These are phyloP conservation scores for Pelochelys cantorii DNA, from an alignment of 2,797 vertebrate species.

Conservation along the genomic window DNA sequence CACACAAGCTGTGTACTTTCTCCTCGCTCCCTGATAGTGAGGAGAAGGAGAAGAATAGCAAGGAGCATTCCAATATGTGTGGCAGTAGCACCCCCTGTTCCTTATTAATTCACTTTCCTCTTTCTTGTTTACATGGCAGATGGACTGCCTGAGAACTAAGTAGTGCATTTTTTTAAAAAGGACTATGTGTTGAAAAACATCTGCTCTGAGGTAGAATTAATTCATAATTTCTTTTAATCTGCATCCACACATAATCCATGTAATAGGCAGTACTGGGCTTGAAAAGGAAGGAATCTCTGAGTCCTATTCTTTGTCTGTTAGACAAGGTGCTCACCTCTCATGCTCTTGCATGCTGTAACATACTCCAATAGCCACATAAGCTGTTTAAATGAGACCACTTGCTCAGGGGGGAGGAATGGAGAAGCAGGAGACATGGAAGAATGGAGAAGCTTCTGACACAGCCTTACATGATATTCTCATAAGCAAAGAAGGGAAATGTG, in stretches of 20 bases:
- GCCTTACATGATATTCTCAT: too few species aligned
- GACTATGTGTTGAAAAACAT: not conserved
- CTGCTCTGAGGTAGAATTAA: not conserved
- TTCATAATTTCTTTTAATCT: not conserved
- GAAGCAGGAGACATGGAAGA: too few species aligned
- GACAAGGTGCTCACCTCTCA: not conserved
- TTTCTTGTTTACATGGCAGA: too few species aligned
- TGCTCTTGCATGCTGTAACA: not conserved
- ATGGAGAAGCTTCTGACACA: too few species aligned
- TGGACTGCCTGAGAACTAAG: too few species aligned
- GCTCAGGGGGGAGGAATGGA: not conserved
- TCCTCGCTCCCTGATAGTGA: too few species aligned
- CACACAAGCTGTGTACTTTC: too few species aligned
- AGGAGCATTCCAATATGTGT: too few species aligned
- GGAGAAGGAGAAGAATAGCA: too few species aligned
- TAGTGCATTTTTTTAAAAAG: not conserved
- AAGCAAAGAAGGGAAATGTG: too few species aligned
- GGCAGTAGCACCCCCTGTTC: too few species aligned
- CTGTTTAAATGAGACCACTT: not conserved
- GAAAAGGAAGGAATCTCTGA: not conserved
- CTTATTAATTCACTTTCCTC: not conserved
- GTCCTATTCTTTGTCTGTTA: not conserved
- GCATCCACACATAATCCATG: not conserved
- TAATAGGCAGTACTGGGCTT: not conserved
- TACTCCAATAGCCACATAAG: not conserved